A percentile compares a stretch with the other conserved stretches of the same genome.
These are phyloP conservation scores for Hypotaenidia okinawae DNA, from an alignment of 2,797 vertebrate genomes.

Conservation along the genomic window DNA sequence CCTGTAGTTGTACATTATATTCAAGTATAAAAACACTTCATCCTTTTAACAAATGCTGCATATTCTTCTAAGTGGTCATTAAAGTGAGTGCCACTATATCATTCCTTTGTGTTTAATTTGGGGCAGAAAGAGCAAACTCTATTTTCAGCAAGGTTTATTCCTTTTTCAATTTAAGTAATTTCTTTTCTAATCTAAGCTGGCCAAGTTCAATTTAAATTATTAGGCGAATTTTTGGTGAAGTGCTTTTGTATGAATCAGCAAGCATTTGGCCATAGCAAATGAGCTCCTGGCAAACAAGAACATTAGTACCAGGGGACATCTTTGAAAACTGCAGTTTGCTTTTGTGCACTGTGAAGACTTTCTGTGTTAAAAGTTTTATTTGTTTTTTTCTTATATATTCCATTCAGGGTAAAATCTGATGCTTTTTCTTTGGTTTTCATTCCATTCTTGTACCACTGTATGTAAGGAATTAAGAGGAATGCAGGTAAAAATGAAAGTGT, in stretches of 20 bases:
- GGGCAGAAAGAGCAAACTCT: constrained; percentile 8
- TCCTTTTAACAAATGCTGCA: constrained; percentile 14
- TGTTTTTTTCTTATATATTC: not conserved
- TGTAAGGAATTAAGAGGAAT: not conserved
- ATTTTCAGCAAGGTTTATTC: constrained; percentile 47
- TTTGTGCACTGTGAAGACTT: constrained; percentile 25
- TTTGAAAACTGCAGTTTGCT: constrained; percentile 36
- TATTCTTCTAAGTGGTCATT: constrained; percentile 42
- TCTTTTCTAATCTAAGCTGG: constrained; percentile 46
- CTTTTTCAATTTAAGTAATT: constrained; percentile 62
- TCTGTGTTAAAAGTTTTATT: not conserved
- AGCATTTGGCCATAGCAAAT: constrained; percentile 46
- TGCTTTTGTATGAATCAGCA: constrained; percentile 67
- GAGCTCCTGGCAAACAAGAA: constrained; percentile 41
- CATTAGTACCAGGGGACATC: constrained; percentile 9
- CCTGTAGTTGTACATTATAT: constrained; percentile 9
- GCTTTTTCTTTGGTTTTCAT: constrained; percentile 28
- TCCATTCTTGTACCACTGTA: not conserved
- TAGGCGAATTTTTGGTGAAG: constrained; percentile 29
- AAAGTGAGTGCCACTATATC: constrained; percentile 44
- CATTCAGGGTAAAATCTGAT: not conserved
- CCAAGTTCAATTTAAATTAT: constrained; percentile 65
- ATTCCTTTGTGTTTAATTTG: constrained; percentile 32
- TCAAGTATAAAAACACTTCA: constrained; percentile 25
- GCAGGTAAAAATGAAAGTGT: not conserved